Evolutionary conservation across 1,140 invertebrate species (phyloP), one percentile per base, ranked within the genome.

Genomic region (Drosophila sechellia): DNA sequence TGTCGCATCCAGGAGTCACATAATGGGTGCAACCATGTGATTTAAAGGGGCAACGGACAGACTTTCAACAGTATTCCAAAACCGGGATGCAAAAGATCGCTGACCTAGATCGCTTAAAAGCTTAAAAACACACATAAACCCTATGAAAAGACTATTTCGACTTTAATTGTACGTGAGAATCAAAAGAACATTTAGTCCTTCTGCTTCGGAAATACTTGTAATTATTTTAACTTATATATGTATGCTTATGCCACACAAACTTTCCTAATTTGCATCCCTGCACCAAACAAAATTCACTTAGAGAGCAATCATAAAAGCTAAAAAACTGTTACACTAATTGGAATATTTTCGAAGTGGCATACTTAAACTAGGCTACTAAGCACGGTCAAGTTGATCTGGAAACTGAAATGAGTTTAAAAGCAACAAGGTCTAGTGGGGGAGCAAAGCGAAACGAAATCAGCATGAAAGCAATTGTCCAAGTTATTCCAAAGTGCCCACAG

Each of bases 381-480:
- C 71, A 66, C 40, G 58, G 45, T 57, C 58, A 78, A 79, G 75
- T 84, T 79, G 56, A 37, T 48, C 46, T 49, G 15, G 48, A 80
- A 77, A 72, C 65, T 80, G 55, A 53, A 79, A 56, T 46, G 40
- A 69, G 56, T 66, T 64, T 49, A 60, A 69, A 53, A 43, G 43
- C 50, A 60, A 76, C 42, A 53, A 17, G 50, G 64, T 49, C 61
- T 53, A 34, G 71, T 37, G 27, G 17, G 34, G 25, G 27, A 17
- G 31, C 39, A 37, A 57, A 50, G 50, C 39, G 49, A 69, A 84
- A 84, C 81, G 63, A 79, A 84, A 84, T 84, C 80, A 84, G 72
- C 77, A 80, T 80, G 63, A 85, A 85, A 66, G 77, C 73, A 80
- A 85, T 85, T 85, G 77, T 80, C 63, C 76, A 84, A 84, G 77